Conservation (phyloP, 2,797 vertebrate genomes). For the Poeciliopsis infans region DNA sequence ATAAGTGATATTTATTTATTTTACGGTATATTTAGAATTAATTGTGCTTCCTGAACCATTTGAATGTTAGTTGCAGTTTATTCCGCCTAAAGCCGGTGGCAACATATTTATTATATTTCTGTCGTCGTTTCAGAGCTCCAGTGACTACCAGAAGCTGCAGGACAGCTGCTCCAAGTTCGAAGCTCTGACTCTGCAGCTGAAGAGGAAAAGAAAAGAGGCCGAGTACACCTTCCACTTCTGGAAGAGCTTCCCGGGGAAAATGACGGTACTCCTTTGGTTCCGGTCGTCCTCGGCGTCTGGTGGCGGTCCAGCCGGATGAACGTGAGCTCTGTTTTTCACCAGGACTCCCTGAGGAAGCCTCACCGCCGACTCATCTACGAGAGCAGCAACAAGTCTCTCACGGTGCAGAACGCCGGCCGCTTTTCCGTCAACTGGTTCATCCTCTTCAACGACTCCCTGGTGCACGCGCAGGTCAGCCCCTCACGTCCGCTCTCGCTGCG, state of each 20-base stretch:
- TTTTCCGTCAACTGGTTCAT: slow-evolving; percentile 98
- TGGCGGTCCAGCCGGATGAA: not conserved
- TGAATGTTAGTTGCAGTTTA: too few species aligned
- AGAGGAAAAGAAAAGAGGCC: slow-evolving; percentile 90
- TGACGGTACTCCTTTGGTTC: slow-evolving; percentile 84
- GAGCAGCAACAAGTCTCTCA: slow-evolving; percentile 92
- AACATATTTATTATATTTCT: not conserved
- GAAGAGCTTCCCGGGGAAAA: slow-evolving; percentile 98
- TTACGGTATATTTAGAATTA: too few species aligned
- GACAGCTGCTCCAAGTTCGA: slow-evolving; percentile 90
- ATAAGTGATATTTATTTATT: too few species aligned
- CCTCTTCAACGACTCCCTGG: slow-evolving; percentile 90
- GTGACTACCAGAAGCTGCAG: slow-evolving; percentile 92
- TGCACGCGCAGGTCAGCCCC: slow-evolving; percentile 91
- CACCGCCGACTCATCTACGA: slow-evolving; percentile 92
- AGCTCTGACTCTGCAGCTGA: slow-evolving; percentile 85
- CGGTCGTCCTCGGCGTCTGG: not conserved
- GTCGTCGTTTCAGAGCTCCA: slow-evolving; percentile 77
- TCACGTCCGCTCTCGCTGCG: not conserved
- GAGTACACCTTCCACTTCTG: slow-evolving; percentile 94
- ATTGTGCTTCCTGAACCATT: too few species aligned
- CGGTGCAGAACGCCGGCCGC: slow-evolving; percentile 91
- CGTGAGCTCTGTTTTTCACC: slow-evolving; percentile 10
- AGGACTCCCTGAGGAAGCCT: slow-evolving; percentile 92
- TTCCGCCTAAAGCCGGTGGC: not conserved